These are phyloP conservation scores for Caenorhabditis macrosperma DNA, from an alignment of 2,888 invertebrate genomes.

Conservation along the genomic window DNA sequence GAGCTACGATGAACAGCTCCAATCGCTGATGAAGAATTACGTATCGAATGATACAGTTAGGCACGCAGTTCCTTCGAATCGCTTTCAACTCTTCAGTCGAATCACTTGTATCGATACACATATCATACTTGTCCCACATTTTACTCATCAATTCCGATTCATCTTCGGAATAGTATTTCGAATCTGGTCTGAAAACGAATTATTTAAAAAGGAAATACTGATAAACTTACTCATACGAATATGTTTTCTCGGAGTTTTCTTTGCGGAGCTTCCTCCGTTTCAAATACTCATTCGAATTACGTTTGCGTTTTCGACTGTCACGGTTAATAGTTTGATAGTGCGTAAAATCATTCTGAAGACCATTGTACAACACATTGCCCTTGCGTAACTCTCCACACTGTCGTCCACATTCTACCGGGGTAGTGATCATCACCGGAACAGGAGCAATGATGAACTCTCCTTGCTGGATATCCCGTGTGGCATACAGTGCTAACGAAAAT, in stretches of 20 bases:
- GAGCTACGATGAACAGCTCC: slow-evolving; percentile 22
- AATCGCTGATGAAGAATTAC: slow-evolving; percentile 35
- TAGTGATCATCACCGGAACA: not conserved
- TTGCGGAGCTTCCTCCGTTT: not conserved
- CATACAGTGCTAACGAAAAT: slow-evolving; percentile 23
- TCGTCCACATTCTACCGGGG: slow-evolving; percentile 22
- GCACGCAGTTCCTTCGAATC: slow-evolving; percentile 24
- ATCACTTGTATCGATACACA: slow-evolving; percentile 28
- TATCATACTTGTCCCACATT: slow-evolving; percentile 25
- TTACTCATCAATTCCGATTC: not conserved
- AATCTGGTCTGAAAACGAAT: not conserved
- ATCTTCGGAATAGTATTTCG: slow-evolving; percentile 12
- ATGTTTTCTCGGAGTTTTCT: not conserved
- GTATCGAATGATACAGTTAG: slow-evolving; percentile 33
- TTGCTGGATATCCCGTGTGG: slow-evolving; percentile 4
- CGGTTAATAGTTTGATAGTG: not conserved
- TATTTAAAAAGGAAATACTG: not conserved
- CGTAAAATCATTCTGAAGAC: slow-evolving; percentile 23
- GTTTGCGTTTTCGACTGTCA: slow-evolving; percentile 12
- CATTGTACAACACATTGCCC: slow-evolving; percentile 9
- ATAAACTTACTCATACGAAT: not conserved
- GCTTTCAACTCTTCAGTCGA: slow-evolving; percentile 17
- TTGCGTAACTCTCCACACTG: not conserved
- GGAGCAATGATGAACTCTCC: slow-evolving; percentile 35
- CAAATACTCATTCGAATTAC: not conserved